A percentile compares a stretch with the other conserved stretches of the same genome.
Conservation (phyloP, 2,113 vertebrate genomes). For the Columba livia region DNA sequence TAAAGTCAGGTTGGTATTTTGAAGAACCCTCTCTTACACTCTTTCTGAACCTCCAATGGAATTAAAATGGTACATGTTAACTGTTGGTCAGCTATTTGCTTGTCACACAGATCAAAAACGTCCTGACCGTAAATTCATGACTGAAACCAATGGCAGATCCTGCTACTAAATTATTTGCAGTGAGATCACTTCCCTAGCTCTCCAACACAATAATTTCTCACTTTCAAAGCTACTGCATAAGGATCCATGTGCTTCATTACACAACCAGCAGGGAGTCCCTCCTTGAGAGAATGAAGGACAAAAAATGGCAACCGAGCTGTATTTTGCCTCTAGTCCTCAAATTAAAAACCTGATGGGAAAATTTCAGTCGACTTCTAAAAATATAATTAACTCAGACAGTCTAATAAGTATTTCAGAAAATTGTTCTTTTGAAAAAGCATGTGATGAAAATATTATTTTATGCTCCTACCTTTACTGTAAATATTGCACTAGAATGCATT, state of each 20-base stretch:
- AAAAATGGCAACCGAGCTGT: not conserved
- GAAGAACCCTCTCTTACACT: not conserved
- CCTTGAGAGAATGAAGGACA: not conserved
- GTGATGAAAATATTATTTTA: not conserved
- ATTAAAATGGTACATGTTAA: not conserved
- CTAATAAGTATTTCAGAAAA: conserved; percentile 11
- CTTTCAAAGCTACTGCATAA: conserved; percentile 5
- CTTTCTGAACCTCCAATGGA: not conserved
- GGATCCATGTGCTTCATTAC: not conserved
- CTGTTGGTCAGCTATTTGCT: not conserved
- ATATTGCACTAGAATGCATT: not conserved
- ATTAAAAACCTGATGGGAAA: not conserved
- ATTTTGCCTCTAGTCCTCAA: not conserved
- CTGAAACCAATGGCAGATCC: not conserved
- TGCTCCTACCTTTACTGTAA: not conserved
- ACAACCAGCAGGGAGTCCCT: not conserved
- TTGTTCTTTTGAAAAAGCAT: not conserved
- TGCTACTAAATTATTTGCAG: not conserved
- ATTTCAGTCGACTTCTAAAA: not conserved
- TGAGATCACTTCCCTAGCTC: not conserved
- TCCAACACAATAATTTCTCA: not conserved
- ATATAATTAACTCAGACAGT: conserved; percentile 18
- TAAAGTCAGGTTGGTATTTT: not conserved
- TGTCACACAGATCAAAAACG: not conserved
- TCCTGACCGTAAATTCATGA: not conserved